Percentiles rank a stretch among this genome's conserved stretches.
These are phyloP conservation scores for Rhipidura dahli DNA, from an alignment of 2,113 vertebrate species.

Conservation along the genomic window DNA sequence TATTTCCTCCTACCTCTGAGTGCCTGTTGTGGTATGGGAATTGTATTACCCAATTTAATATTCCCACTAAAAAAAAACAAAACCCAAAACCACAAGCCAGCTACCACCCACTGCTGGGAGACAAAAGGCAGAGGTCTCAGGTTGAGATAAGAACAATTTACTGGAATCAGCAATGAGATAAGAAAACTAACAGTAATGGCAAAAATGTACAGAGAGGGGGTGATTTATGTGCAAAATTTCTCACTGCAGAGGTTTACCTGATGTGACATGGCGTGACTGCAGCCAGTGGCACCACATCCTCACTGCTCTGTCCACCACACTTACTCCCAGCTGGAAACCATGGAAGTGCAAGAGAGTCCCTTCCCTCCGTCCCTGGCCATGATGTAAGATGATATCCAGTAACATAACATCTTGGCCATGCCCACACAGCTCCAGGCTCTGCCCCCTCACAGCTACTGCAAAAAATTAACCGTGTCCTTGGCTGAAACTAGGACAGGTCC, in stretches of 20 bases:
- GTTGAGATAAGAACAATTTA: neutral
- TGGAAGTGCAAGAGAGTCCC: neutral
- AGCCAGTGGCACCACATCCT: neutral
- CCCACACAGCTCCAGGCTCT: neutral
- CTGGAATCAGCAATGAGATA: neutral
- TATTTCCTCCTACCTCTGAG: neutral
- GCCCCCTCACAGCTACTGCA: neutral
- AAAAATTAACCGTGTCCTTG: neutral
- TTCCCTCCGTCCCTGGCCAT: neutral
- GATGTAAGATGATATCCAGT: neutral
- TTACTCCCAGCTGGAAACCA: neutral
- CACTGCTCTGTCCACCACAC: accelerated
- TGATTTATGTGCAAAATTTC: neutral
- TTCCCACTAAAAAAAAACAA: neutral
- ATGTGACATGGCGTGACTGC: too few species aligned
- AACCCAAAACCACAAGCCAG: neutral
- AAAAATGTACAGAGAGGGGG: neutral
- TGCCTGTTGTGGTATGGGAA: accelerated
- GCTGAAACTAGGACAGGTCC: neutral
- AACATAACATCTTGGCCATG: neutral
- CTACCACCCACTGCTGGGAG: neutral
- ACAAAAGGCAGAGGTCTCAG: neutral
- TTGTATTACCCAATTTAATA: neutral
- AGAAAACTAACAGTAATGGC: neutral
- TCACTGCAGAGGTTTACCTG: neutral